Evolutionary conservation across 2,113 vertebrate genomes (phyloP), one percentile per base, ranked within the genome.

Genomic region (Merops nubicus): DNA sequence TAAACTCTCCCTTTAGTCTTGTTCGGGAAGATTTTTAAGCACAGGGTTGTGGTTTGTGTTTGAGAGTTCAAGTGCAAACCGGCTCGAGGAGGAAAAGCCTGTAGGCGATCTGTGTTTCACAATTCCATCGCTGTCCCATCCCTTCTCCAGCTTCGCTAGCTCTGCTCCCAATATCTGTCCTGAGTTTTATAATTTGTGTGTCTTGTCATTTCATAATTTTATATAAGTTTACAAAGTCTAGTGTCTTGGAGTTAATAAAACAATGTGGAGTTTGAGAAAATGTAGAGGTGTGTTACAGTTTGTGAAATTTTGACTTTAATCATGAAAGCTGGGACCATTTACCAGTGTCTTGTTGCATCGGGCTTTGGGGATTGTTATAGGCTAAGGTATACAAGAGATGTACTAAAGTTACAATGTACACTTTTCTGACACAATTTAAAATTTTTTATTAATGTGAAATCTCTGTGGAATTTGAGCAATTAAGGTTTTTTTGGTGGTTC

Each of bases 111-210:
- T 36, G 31, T 48, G 54, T 15, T 64, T 80, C 13, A 7, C 28
- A 57, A 3, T 67, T 33, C 29, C 16, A 3, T 59, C 0, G 0
- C 28, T 68, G 75, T 73, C 34, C 34, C 34, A n/a, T 21, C 5
- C 18, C 10, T 65, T 51, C 33, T 79, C 42, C 60, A 64, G 38
- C 20, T 77, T 33, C 64, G 15, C 21, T 26, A 23, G 48, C 40
- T 88, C 43, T 59, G 59, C 15, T 85, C 19, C 11, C 25, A 18
- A 0, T 12, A 23, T 13, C 36, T 77, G 18, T 34, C 28, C 23
- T 10, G 34, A 26, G 7, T 54, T 77, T 64, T 36, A 59, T 14
- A 4, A 21, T 50, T 77, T 54, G 0, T 57, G 4, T 19, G 16
- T 70, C 3, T 11, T 74, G 14, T 26, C 65, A 23, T 63, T 78